phyloP scores from a whole-genome alignment of 2,797 vertebrate species.

The Macropodus opercularis region DNA sequence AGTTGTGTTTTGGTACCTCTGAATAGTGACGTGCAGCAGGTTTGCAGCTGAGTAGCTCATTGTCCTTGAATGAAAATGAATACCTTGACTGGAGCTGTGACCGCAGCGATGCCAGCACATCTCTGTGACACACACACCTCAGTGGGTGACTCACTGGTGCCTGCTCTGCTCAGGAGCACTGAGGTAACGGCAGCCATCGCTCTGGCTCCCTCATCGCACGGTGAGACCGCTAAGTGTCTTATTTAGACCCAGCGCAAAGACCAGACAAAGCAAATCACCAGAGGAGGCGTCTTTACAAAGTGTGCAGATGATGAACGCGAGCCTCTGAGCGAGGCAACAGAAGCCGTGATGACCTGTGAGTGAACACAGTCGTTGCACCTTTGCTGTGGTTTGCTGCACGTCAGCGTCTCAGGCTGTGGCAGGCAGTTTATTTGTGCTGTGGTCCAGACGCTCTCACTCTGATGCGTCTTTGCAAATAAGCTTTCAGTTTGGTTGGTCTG shows the following conservation, averaged over 20 bases:
- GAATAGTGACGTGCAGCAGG: constrained; percentile 7
- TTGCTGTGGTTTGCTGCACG: constrained; percentile 38
- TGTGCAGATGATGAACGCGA: neutral
- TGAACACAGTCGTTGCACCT: too few species aligned
- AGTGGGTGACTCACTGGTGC: constrained; percentile 6
- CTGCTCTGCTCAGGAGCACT: constrained; percentile 32
- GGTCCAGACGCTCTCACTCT: neutral
- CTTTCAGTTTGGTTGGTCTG: constrained; percentile 36
- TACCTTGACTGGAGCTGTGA: constrained; percentile 36
- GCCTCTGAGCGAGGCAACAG: constrained; percentile 1
- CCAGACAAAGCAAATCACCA: constrained; percentile 41
- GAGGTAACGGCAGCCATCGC: constrained; percentile 43
- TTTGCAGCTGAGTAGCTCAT: constrained; percentile 12
- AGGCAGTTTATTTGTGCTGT: neutral
- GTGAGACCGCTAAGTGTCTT: constrained; percentile 38
- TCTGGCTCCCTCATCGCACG: constrained; percentile 54
- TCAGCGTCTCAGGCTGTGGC: constrained; percentile 18
- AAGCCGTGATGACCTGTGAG: neutral
- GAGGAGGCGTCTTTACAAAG: constrained; percentile 24
- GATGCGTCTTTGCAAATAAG: constrained; percentile 23
- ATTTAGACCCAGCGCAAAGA: constrained; percentile 29
- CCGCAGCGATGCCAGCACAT: constrained; percentile 33
- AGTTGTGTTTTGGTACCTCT: too few species aligned
- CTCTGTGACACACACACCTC: constrained; percentile 7
- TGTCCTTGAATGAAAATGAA: constrained; percentile 51